Conservation (phyloP, 2,113 vertebrate species). For the Sceloporus undulatus region DNA sequence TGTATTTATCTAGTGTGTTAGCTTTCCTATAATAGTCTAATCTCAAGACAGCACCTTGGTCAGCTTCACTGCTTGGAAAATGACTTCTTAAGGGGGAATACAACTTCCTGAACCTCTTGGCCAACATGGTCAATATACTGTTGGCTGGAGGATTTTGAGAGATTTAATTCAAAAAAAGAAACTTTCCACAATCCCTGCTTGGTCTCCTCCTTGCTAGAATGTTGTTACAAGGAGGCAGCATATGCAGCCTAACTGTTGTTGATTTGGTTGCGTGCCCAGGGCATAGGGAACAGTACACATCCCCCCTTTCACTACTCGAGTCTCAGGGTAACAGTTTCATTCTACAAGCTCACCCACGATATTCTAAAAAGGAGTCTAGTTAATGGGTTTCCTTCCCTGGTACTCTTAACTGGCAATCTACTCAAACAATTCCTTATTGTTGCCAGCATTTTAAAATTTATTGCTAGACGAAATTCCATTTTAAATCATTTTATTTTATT, state of each 20-base stretch:
- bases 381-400: not conserved
- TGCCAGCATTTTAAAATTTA: not conserved
- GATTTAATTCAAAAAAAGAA: no score
- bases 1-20: not conserved
- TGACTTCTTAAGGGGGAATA: no score
- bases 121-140: no score
- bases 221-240: no score
- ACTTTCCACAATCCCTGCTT: no score
- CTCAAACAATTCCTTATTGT: not conserved
- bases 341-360: not conserved
- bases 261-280: no score
- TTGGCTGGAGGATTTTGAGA: no score
- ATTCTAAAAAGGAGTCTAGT: not conserved
- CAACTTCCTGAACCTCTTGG: no score
- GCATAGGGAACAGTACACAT: not conserved
- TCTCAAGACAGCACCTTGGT: not conserved
- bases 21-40: not conserved
- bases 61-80: no score
- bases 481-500: not conserved
- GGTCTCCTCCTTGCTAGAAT: no score
- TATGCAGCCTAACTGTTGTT: no score
- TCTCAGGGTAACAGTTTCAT: not conserved
- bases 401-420: not conserved
- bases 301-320: not conserved
- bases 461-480: not conserved